Evolutionary conservation across 2,113 vertebrate genomes (phyloP).

Genomic region (Oryzias woworae): DNA sequence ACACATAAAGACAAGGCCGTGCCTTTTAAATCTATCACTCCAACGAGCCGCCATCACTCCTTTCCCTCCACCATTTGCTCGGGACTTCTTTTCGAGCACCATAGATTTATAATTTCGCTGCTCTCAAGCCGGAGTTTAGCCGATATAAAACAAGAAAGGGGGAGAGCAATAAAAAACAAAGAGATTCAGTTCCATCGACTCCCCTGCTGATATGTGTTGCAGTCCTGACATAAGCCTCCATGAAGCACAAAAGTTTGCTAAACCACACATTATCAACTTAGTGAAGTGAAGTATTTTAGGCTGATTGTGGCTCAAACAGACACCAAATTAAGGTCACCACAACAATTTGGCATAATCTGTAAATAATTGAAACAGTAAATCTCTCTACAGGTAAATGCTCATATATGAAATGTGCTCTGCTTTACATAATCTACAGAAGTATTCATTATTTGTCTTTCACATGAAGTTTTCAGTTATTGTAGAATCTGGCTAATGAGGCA

Average conservation of each 20-base stretch:
- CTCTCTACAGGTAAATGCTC: slow-evolving; percentile 1
- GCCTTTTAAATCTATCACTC: slow-evolving; percentile 73
- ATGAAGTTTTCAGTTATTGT: too few relatives aligned
- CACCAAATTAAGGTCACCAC: slow-evolving; percentile 72
- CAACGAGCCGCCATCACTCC: slow-evolving; percentile 45
- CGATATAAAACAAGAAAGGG: slow-evolving; percentile 55
- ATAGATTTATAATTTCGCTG: slow-evolving; percentile 57
- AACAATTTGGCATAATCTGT: slow-evolving; percentile 66
- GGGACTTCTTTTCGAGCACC: slow-evolving; percentile 36
- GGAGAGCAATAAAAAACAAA: slow-evolving; percentile 10
- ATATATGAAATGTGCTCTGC: too few relatives aligned
- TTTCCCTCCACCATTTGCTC: slow-evolving; percentile 33
- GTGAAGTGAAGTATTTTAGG: slow-evolving; percentile 52
- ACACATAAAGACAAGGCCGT: slow-evolving; percentile 61
- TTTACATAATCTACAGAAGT: too few relatives aligned
- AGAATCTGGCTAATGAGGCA: too few relatives aligned
- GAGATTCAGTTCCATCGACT: slow-evolving; percentile 22
- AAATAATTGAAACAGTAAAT: slow-evolving; percentile 57
- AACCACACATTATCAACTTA: slow-evolving; percentile 59
- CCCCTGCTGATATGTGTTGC: slow-evolving; percentile 36
- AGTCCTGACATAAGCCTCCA: slow-evolving; percentile 38
- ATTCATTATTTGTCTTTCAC: too few relatives aligned
- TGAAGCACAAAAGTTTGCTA: slow-evolving; percentile 35
- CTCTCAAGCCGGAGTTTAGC: slow-evolving; percentile 22
- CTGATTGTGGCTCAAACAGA: slow-evolving; percentile 62